Evolutionary conservation across 2,113 vertebrate genomes (phyloP).

Genomic region (Gadus macrocephalus): DNA sequence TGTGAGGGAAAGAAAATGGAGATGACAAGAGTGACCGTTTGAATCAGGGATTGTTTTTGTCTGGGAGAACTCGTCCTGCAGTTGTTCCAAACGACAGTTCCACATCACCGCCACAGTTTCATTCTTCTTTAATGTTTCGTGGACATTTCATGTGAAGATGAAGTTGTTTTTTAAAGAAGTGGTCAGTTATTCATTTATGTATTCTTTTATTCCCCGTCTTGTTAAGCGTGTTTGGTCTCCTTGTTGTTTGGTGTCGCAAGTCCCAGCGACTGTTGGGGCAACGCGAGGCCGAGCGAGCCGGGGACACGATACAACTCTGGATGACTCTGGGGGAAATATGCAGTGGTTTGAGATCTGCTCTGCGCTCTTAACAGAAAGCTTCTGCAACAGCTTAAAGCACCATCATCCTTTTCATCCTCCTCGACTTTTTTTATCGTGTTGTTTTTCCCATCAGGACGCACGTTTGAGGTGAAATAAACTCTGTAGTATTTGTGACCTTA

Average conservation of each 20-base stretch:
- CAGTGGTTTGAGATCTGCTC: constrained; percentile 55
- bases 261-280: constrained; percentile 48
- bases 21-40: constrained; percentile 38
- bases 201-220: constrained; percentile 34
- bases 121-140: constrained; percentile 36
- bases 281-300: constrained; percentile 21
- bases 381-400: constrained; percentile 34
- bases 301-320: constrained; percentile 20
- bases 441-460: constrained; percentile 43
- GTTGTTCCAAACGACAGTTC: constrained; percentile 38
- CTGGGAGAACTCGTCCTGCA: constrained; percentile 39
- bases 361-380: constrained; percentile 25
- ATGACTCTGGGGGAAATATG: constrained; percentile 46
- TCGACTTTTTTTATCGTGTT: constrained; percentile 10
- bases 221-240: constrained; percentile 44
- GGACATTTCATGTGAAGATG: constrained; percentile 59
- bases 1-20: constrained; percentile 16
- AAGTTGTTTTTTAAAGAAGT: constrained; percentile 49
- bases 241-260: constrained; percentile 20
- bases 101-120: constrained; percentile 46
- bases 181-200: constrained; percentile 30
- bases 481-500: constrained; percentile 9
- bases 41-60: constrained; percentile 48
- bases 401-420: constrained; percentile 40
- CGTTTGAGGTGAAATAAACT: constrained; percentile 38